Conservation (phyloP, 2,113 vertebrate species). For the Erythrolamprus reginae region DNA sequence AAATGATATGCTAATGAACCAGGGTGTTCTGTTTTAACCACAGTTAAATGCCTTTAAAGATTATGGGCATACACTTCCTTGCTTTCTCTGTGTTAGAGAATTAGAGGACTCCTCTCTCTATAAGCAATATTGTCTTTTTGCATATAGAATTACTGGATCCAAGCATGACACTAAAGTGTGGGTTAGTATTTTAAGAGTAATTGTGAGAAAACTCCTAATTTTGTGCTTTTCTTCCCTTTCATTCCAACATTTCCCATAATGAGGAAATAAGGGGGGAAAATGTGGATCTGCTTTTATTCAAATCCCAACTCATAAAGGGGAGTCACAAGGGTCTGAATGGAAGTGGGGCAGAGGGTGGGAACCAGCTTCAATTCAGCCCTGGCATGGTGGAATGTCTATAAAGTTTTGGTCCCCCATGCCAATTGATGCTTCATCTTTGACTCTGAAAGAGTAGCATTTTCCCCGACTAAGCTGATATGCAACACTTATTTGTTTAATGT, state of each 20-base stretch:
- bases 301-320: not conserved
- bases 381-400: not conserved
- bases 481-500: not conserved
- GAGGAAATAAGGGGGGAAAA: not conserved
- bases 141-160: not conserved
- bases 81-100: not conserved
- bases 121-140: not conserved
- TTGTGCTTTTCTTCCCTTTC: not conserved
- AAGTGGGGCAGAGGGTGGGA: not conserved
- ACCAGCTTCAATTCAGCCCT: not conserved
- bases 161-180: not conserved
- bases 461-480: not conserved
- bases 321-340: not conserved
- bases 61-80: not conserved
- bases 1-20: constrained; percentile 39
- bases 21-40: constrained; percentile 16
- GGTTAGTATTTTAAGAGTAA: not conserved
- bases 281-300: not conserved
- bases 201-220: not conserved
- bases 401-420: not conserved
- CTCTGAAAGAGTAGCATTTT: not conserved
- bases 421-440: not conserved
- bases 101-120: not conserved
- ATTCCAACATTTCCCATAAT: not conserved
- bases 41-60: constrained; percentile 15